phyloP scores from a whole-genome alignment of 2,888 invertebrate genomes.

The Drepana falcataria region DNA sequence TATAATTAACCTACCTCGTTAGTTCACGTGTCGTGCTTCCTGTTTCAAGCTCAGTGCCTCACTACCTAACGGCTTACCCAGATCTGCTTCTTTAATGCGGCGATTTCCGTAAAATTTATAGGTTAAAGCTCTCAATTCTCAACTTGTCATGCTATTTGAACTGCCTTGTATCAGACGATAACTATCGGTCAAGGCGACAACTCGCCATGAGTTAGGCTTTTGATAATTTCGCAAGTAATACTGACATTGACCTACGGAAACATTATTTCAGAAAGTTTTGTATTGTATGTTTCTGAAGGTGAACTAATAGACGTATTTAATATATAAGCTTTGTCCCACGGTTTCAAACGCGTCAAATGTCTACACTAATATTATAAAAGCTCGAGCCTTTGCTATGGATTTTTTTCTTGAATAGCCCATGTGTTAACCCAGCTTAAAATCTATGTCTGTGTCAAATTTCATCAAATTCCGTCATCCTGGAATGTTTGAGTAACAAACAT shows the following conservation, averaged over 20 bases:
- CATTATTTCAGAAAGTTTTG: constrained; percentile 38
- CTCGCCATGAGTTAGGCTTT: constrained; percentile 20
- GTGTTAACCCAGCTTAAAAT: too few relatives aligned
- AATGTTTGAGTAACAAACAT: too few relatives aligned
- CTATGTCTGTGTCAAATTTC: too few relatives aligned
- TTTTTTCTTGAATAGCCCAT: too few relatives aligned
- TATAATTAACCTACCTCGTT: constrained; percentile 42
- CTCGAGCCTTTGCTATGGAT: too few relatives aligned
- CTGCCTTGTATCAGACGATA: constrained; percentile 1
- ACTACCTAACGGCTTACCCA: constrained; percentile 42
- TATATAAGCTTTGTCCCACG: background rate
- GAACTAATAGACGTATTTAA: background rate
- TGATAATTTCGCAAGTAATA: constrained; percentile 24
- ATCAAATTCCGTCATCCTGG: too few relatives aligned
- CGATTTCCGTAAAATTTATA: constrained; percentile 24
- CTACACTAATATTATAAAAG: too few relatives aligned
- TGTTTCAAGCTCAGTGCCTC: constrained; percentile 37
- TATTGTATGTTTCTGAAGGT: constrained; percentile 4
- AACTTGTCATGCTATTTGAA: background rate
- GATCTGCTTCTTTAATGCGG: constrained; percentile 32
- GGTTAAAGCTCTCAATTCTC: too few relatives aligned
- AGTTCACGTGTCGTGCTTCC: constrained; percentile 46
- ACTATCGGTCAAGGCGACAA: constrained; percentile 20
- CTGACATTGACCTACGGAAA: constrained; percentile 44
- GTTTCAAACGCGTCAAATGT: too few relatives aligned